phyloP scores from a whole-genome alignment of 1,140 invertebrate genomes.

The Argopecten irradians region DNA sequence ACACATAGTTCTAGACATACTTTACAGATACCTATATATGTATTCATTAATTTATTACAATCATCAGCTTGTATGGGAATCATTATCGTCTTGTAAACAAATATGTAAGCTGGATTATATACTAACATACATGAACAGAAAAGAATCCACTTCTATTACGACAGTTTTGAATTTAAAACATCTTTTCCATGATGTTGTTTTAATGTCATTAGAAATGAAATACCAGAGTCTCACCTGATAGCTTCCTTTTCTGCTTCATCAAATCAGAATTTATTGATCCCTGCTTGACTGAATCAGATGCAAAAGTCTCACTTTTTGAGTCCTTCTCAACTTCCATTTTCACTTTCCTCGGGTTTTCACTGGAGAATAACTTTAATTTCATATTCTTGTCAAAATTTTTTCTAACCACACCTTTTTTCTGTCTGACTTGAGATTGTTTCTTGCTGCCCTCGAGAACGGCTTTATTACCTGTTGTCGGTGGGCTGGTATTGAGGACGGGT shows the following conservation, averaged over 20 bases:
- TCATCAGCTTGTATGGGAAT: too few species aligned
- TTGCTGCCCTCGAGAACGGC: neutral
- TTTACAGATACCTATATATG: too few species aligned
- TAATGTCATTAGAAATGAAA: too few species aligned
- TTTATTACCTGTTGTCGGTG: neutral
- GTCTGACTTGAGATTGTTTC: neutral
- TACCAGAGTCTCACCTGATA: neutral
- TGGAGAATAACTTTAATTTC: neutral
- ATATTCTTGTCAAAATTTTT: neutral
- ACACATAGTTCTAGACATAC: too few species aligned
- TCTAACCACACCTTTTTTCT: neutral
- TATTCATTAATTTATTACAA: too few species aligned
- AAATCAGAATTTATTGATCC: neutral
- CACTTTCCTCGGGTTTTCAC: neutral
- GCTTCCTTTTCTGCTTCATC: neutral
- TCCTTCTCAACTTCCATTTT: slow-evolving; percentile 18
- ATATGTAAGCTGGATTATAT: too few species aligned
- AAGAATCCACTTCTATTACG: too few species aligned
- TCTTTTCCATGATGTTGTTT: too few species aligned
- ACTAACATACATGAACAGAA: too few species aligned
- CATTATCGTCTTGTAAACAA: too few species aligned
- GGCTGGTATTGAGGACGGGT: neutral
- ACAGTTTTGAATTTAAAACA: too few species aligned
- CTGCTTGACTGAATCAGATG: neutral
- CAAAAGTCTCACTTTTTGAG: neutral